Evolutionary conservation across 2,888 invertebrate species (phyloP), one percentile per base, ranked within the genome.

Genomic region (Callosobruchus maculatus): DNA sequence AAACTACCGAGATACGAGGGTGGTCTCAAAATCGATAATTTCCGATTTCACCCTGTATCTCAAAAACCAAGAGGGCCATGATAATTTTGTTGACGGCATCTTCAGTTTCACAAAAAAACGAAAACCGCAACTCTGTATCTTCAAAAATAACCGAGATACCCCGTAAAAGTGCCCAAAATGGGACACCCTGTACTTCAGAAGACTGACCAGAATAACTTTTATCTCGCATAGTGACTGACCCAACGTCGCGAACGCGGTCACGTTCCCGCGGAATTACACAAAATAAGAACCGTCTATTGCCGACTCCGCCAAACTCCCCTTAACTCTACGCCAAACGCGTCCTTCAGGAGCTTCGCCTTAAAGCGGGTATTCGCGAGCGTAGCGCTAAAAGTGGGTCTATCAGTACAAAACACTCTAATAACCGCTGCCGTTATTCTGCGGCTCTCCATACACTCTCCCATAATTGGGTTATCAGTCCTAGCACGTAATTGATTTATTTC

Each of bases 401-500:
- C 49, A 49, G 49, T 49, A 49, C 49, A 49, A 49, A 49, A 49
- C 49, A 49, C 49, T 49, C 49, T 49, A 70, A 70, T 70, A 21
- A 70, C 70, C 21, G 9, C 70, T 13, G 9, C 49, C 26, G 68
- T 21, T 30, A 66, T 67, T 67, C 21, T n/a, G 67, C 68, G 69
- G 67, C 20, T 49, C 69, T 68, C 69, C 78, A 78, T 79, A 78
- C 78, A 77, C 79, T 79, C 78, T 49, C 78, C 78, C 80, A 79
- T 79, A 80, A 80, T 80, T 79, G 79, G 82, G 82, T 83, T 83
- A 83, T 83, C 83, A 83, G 81, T 83, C 82, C 81, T 82, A 80
- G 81, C 82, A 83, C 83, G 83, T 83, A 83, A 83, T 83, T 83
- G 83, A 83, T 83, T 83, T 83, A 83, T 83, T 83, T 82, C 81